Base-by-base conservation (phyloP, 2,888 invertebrate genomes). In the Drosophila paracracens region DNA sequence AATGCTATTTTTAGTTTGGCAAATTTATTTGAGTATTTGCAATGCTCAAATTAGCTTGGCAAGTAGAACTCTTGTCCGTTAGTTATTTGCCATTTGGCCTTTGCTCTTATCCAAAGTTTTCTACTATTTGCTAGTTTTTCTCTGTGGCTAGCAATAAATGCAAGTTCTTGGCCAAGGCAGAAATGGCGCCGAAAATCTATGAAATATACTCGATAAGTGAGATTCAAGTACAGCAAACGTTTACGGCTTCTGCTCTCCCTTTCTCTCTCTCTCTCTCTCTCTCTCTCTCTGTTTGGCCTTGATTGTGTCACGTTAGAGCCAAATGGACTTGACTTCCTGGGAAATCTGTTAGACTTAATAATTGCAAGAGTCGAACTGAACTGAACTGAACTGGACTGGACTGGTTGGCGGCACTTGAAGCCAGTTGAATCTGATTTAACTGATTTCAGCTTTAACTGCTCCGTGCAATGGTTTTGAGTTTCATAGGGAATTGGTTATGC, bases 391-490 rank as follows among this genome's bases (percentile, higher is more conserved):
- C 63, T 57, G 75, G 66, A 61, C 29, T 67, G 50, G 46, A 67
- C 71, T 76, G 66, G 67, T 67, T 73, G 57, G 11, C 74, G 38
- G 69, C 82, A 74, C 74, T 70, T 70, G n/a, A 31, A 50, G 50
- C 72, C 70, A 77, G 70, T 69, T 70, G 21, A 27, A 52, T 21
- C 68, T 66, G 70, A 57, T 69, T 65, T 56, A 66, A 57, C 48
- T 59, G 56, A 61, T 61, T 46, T 63, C 60, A 13, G 36, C 53
- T 36, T 70, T 21, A 50, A 56, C 51, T 63, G 46, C 46, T 21
- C 43, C 43, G 11, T 43, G 21, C 11, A n/a, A 21, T 43, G 43
- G 1, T 43, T 21, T 21, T 13, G 43, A 35, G 50, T 38, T 66
- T 29, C 16, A 13, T 21, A 10, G 21, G 10, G 4, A 36, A 66